A percentile compares a stretch with the other conserved stretches of the same genome.
Evolutionary conservation across 1,140 invertebrate genomes (phyloP).

Genomic region (Drosophila chauvacae): DNA sequence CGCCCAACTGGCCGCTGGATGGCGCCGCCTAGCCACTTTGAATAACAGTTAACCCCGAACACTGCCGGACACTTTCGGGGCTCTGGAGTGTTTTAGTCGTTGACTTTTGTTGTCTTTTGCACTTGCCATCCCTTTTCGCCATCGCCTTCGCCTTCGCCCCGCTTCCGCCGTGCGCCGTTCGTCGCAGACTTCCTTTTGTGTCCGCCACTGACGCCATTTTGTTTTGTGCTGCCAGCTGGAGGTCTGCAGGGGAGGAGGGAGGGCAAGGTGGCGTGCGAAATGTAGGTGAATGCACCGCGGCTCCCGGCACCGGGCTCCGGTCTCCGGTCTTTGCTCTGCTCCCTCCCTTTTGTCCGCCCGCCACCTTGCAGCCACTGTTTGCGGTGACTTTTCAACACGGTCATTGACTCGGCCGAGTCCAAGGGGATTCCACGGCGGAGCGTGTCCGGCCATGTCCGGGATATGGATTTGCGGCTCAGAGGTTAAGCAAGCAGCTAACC

Average conservation of each 20-base stretch:
- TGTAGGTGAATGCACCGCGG: slow-evolving; percentile 78
- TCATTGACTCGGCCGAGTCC: slow-evolving; percentile 56
- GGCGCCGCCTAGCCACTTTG: slow-evolving; percentile 26
- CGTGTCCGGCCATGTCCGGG: slow-evolving; percentile 7
- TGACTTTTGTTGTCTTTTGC: slow-evolving; percentile 74
- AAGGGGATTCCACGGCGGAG: slow-evolving; percentile 8
- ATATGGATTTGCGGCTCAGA: slow-evolving; percentile 26
- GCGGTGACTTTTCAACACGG: slow-evolving; percentile 67
- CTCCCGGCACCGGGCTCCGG: not conserved
- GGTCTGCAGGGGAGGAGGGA: slow-evolving; percentile 10
- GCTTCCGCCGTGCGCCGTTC: slow-evolving; percentile 14
- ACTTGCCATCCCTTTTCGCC: slow-evolving; percentile 20
- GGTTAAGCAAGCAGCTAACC: slow-evolving; percentile 34
- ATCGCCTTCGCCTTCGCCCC: not conserved
- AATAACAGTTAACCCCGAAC: slow-evolving; percentile 34
- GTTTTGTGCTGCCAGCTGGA: slow-evolving; percentile 42
- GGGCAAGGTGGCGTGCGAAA: slow-evolving; percentile 65
- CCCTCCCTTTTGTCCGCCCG: slow-evolving; percentile 34
- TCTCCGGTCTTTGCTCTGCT: slow-evolving; percentile 13
- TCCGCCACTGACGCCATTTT: slow-evolving; percentile 67
- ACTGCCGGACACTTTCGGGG: slow-evolving; percentile 64
- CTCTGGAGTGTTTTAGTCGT: slow-evolving; percentile 73
- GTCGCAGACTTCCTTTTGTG: slow-evolving; percentile 47
- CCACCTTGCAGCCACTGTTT: slow-evolving; percentile 37
- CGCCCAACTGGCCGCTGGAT: slow-evolving; percentile 15